These are phyloP conservation scores for Cuculus canorus DNA, from an alignment of 2,797 vertebrate genomes.

Conservation along the genomic window DNA sequence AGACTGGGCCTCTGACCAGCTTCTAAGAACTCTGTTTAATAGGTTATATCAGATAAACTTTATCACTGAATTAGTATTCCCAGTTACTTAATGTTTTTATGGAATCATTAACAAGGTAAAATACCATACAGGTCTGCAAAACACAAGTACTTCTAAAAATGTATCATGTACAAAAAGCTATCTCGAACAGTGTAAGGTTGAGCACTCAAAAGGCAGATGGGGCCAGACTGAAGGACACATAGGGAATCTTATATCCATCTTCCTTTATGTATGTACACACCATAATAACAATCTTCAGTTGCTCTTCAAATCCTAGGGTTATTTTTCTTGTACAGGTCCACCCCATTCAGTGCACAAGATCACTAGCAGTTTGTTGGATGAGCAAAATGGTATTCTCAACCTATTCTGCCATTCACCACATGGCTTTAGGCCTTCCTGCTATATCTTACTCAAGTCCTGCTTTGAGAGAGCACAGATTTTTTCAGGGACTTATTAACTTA, in stretches of 20 bases:
- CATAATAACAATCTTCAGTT: not conserved
- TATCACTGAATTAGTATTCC: not conserved
- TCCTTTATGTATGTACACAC: not conserved
- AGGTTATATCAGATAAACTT: not conserved
- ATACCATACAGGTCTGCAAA: not conserved
- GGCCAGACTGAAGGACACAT: not conserved
- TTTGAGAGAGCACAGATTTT: not conserved
- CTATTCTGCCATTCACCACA: not conserved
- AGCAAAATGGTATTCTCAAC: not conserved
- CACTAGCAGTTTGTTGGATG: not conserved
- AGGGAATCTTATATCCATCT: not conserved
- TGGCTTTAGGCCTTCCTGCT: not conserved
- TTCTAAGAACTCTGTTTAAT: not conserved
- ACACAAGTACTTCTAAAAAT: not conserved
- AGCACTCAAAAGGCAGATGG: not conserved
- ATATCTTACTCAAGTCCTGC: not conserved
- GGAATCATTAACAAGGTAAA: not conserved
- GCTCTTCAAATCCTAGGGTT: not conserved
- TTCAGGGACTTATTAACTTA: not conserved
- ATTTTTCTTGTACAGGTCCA: not conserved
- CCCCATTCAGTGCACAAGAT: not conserved
- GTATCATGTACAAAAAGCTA: accelerated
- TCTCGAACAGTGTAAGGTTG: not conserved
- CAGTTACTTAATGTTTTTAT: not conserved
- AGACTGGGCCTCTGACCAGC: not conserved